A percentile compares a stretch with the other conserved stretches of the same genome.
Evolutionary conservation across 2,888 invertebrate genomes (phyloP).

Genomic region (Lasioglossum pauxillum): DNA sequence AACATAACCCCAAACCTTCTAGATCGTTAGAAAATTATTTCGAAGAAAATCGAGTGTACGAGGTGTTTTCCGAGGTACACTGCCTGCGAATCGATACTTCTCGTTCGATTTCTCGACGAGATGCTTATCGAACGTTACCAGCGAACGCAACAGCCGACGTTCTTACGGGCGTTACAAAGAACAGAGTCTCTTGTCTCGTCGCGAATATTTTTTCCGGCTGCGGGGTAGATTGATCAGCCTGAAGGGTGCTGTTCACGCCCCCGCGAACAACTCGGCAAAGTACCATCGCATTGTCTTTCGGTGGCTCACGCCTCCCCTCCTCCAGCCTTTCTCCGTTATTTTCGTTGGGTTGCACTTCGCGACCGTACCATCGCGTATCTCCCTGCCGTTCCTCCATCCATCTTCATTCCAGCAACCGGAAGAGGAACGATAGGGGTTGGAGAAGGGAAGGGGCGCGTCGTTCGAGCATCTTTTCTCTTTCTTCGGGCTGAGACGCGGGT

Average conservation of each 20-base stretch:
- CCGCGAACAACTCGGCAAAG: conserved; percentile 46
- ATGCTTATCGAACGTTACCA: background rate
- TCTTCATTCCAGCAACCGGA: conserved; percentile 75
- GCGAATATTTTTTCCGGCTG: conserved; percentile 26
- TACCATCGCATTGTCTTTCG: conserved; percentile 1
- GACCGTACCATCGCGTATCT: conserved; percentile 52
- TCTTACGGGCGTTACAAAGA: background rate
- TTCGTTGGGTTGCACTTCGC: conserved; percentile 11
- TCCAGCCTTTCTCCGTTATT: conserved; percentile 8
- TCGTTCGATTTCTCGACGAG: background rate
- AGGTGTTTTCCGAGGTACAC: background rate
- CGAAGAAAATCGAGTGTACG: background rate
- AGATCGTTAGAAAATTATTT: background rate
- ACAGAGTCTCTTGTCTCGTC: background rate
- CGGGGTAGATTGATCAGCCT: conserved; percentile 59
- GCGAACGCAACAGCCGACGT: background rate
- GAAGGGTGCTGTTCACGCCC: conserved; percentile 56
- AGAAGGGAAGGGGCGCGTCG: background rate
- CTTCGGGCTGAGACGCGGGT: conserved; percentile 44
- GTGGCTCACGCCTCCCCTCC: background rate
- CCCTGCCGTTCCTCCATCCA: conserved; percentile 73
- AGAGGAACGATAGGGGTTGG: conserved; percentile 44
- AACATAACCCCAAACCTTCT: too few relatives aligned
- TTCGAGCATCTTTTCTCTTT: conserved; percentile 36
- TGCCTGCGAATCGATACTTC: background rate